A percentile compares a stretch with the other conserved stretches of the same genome.
Evolutionary conservation across 2,888 invertebrate genomes (phyloP).

Genomic region (Lasioglossum calceatum): DNA sequence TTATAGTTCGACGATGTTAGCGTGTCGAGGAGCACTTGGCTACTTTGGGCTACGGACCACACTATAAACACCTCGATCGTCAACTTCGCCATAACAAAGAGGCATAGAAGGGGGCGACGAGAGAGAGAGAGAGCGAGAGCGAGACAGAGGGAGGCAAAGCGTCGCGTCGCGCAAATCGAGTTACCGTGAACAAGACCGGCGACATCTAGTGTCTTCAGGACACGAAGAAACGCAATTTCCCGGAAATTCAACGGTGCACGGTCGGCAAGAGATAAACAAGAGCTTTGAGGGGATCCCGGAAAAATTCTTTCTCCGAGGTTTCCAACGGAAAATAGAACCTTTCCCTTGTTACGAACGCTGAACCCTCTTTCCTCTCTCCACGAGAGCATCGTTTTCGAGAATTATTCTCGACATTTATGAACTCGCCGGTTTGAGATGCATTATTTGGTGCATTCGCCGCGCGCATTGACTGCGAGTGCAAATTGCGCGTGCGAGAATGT

Average conservation of each 20-base stretch:
- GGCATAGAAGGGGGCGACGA: neutral
- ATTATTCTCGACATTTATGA: conserved; percentile 4
- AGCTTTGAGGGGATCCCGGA: conserved; percentile 2
- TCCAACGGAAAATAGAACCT: neutral
- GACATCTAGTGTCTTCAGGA: neutral
- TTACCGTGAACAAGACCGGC: conserved; percentile 21
- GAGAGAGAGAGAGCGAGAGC: neutral
- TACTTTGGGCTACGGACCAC: neutral
- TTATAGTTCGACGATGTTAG: neutral
- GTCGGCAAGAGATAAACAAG: conserved; percentile 10
- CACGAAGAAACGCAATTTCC: conserved; percentile 22
- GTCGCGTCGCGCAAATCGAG: neutral
- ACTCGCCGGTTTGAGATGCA: neutral
- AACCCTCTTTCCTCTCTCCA: neutral
- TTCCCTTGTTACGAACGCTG: neutral
- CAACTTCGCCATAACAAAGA: conserved; percentile 1
- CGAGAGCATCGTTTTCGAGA: neutral
- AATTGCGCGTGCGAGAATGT: neutral
- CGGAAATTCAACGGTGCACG: conserved; percentile 16
- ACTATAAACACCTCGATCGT: neutral
- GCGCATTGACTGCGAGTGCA: neutral
- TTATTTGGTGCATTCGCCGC: neutral
- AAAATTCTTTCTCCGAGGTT: neutral
- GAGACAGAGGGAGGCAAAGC: neutral
- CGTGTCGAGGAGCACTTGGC: neutral